Evolutionary conservation across 2,797 vertebrate species (phyloP), one percentile per base, ranked within the genome.

Genomic region (Falco naumanni): DNA sequence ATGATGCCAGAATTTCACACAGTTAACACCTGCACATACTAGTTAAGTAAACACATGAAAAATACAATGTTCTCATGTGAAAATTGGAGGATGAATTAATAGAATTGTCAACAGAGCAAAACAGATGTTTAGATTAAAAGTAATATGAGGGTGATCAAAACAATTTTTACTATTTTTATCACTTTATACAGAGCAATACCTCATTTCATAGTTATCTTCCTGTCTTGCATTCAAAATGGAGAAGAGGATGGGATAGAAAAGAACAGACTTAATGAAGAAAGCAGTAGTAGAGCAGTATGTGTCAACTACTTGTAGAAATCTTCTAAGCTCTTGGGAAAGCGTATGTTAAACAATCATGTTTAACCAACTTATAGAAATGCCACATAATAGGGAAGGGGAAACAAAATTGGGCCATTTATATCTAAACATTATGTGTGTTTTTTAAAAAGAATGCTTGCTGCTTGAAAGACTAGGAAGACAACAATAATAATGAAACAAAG

Each of bases 11-110:
- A 90, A 96, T 96, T 95, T 94, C 94, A 94, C 87, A 90, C 79
- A 94, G 86, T 95, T 97, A 97, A 94, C 43, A 87, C 77, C 72
- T 59, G 87, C 87, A 93, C 87, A 71, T n/a, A 71, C 84, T 84
- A 95, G 91, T 59, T 61, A 81, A 94, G 87, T 57, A 95, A 93
- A 96, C 68, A 60, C 24, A 39, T 54, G 88, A 93, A 89, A 95
- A 96, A 97, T 71, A 90, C 72, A 86, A 59, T 41, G 89, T 48
- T 95, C 95, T 79, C 71, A 90, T 89, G 85, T 87, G 92, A 95
- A 97, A 97, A 94, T 34, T 66, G 93, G 89, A 97, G 95, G 95
- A 92, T 95, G 75, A 88, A 93, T 87, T 96, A 94, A 98, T 28
- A 91, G 93, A 96, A 74, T 92, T 93, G 93, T 95, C 87, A 97